phyloP scores from a whole-genome alignment of 2,113 vertebrate species.

The Hippocampus abdominalis region DNA sequence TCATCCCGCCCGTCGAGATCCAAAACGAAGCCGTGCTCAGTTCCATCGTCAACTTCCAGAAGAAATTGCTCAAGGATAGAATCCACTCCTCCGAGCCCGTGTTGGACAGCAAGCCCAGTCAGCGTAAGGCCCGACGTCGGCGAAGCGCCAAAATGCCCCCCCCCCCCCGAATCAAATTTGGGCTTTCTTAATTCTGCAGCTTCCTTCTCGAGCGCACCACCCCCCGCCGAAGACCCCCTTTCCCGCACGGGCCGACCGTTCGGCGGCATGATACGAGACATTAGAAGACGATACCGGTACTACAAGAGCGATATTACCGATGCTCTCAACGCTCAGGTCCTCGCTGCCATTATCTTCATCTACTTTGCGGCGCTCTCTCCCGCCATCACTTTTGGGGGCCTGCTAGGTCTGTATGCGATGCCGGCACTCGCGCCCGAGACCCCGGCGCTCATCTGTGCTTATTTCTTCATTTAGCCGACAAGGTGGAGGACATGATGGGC shows the following conservation, averaged over 20 bases:
- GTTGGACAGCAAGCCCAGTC: conserved; percentile 50
- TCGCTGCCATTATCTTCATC: conserved; percentile 93
- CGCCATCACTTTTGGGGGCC: conserved; percentile 90
- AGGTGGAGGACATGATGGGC: conserved; percentile 85
- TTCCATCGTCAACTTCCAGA: conserved; percentile 81
- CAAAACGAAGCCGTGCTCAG: conserved; percentile 75
- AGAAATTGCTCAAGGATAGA: conserved; percentile 79
- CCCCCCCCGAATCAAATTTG: too few species aligned
- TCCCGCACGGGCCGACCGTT: conserved; percentile 78
- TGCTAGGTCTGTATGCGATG: conserved; percentile 75
- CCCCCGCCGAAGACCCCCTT: conserved; percentile 83
- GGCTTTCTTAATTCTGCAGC: conserved; percentile 27
- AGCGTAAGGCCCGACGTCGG: conserved; percentile 29
- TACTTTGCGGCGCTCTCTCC: conserved; percentile 95
- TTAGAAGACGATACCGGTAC: conserved; percentile 81
- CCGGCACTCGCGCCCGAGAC: too few species aligned
- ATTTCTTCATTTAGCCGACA: conserved; percentile 78
- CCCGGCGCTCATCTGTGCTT: neutral
- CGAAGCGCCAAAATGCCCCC: too few species aligned
- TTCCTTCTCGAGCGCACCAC: conserved; percentile 30
- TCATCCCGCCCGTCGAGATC: conserved; percentile 81
- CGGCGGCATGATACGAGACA: conserved; percentile 84
- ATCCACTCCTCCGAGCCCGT: conserved; percentile 43
- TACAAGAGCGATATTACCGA: conserved; percentile 91
- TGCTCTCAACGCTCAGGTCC: conserved; percentile 80